Percentiles rank a stretch among this genome's conserved stretches.
phyloP scores from a whole-genome alignment of 2,113 vertebrate species.

The Atractosteus spatula region DNA sequence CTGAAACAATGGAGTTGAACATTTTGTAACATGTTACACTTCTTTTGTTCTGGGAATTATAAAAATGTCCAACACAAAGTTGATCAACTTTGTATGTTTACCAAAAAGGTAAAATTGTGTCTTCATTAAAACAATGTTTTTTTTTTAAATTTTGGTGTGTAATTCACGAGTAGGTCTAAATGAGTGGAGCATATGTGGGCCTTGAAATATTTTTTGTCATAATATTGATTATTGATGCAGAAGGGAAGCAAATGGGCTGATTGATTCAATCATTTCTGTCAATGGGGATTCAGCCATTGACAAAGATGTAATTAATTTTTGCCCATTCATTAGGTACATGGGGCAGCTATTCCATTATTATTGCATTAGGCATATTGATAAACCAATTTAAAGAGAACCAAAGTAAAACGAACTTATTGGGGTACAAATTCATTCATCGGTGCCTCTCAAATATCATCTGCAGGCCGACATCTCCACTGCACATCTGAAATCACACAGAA shows the following conservation, averaged over 20 bases:
- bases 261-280: background rate
- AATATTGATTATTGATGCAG: background rate
- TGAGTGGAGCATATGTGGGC: background rate
- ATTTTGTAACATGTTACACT: no score
- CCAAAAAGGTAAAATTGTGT: no score
- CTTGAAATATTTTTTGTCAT: background rate
- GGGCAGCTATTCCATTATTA: background rate
- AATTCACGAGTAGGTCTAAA: background rate
- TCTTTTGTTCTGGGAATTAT: no score
- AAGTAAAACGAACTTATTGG: background rate
- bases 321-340: background rate
- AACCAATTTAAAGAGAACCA: background rate
- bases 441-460: background rate
- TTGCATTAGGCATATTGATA: background rate
- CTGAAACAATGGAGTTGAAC: no score
- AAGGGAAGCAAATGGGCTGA: background rate
- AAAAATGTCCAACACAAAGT: no score
- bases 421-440: background rate
- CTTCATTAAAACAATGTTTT: no score
- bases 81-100: no score
- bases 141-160: no score
- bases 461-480: no score
- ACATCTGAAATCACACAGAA: no score
- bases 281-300: background rate
- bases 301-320: background rate